These are phyloP conservation scores for Melitaea athalia DNA, from an alignment of 2,888 invertebrate genomes.

Conservation along the genomic window DNA sequence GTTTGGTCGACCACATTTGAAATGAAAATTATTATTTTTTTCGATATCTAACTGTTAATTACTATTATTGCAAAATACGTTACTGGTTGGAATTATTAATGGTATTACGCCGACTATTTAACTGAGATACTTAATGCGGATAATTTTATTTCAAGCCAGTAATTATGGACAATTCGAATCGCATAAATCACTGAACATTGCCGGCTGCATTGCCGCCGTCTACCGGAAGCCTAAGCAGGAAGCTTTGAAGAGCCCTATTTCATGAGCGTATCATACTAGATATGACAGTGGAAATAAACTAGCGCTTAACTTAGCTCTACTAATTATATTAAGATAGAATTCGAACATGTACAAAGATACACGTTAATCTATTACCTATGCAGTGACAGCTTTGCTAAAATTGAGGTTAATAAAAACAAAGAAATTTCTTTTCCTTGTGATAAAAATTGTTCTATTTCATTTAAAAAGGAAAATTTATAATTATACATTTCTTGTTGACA, in stretches of 20 bases:
- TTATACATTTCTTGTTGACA: too few species aligned
- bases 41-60: neutral
- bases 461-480: too few species aligned
- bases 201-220: constrained; percentile 64
- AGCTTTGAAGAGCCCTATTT: constrained; percentile 63
- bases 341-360: too few species aligned
- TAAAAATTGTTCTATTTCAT: too few species aligned
- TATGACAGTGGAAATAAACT: constrained; percentile 36
- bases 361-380: too few species aligned
- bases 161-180: constrained; percentile 72
- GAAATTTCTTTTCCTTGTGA: too few species aligned
- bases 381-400: too few species aligned
- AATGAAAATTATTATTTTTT: neutral
- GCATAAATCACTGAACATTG: constrained; percentile 71
- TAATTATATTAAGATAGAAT: too few species aligned
- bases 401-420: too few species aligned
- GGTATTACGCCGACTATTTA: constrained; percentile 27
- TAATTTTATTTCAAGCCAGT: constrained; percentile 56
- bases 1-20: constrained; percentile 2
- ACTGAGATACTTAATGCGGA: constrained; percentile 39
- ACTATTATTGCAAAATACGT: neutral
- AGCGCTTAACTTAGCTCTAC: neutral
- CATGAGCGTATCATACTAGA: constrained; percentile 46
- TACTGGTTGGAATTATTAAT: neutral
- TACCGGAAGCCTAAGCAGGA: constrained; percentile 72